phyloP scores from a whole-genome alignment of 2,797 vertebrate genomes.

The Oreortyx pictus region DNA sequence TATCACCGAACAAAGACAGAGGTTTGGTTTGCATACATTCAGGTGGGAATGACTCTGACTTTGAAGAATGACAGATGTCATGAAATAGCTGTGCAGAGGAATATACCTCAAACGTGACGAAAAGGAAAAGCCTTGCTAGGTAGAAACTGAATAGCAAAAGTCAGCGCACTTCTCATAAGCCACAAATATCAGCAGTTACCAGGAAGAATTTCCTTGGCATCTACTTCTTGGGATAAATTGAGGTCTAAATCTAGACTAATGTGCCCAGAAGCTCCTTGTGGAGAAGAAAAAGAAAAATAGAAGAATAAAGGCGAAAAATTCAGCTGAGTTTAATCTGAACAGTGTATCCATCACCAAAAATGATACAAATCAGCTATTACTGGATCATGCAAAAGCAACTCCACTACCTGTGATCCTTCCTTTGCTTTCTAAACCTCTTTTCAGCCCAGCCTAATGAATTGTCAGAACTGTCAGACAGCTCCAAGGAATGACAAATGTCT shows the following conservation, averaged over 20 bases:
- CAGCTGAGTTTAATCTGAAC: constrained; percentile 78
- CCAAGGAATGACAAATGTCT: constrained; percentile 88
- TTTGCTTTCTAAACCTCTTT: constrained; percentile 83
- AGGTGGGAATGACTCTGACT: constrained; percentile 10
- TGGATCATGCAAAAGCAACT: constrained; percentile 81
- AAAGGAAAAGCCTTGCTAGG: background rate
- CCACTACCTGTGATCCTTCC: constrained; percentile 79
- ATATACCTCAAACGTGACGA: background rate
- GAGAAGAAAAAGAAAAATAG: constrained; percentile 3
- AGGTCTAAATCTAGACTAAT: constrained; percentile 8
- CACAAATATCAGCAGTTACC: background rate
- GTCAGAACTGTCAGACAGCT: constrained; percentile 87
- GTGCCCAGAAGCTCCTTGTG: background rate
- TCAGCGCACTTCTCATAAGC: background rate
- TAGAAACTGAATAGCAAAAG: background rate
- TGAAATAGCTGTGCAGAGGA: background rate
- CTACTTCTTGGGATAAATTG: constrained; percentile 23
- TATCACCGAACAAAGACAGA: background rate
- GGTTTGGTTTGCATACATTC: constrained; percentile 50
- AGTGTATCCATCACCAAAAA: constrained; percentile 82
- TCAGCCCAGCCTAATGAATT: constrained; percentile 86
- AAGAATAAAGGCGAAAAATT: constrained; percentile 26
- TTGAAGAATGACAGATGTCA: constrained; percentile 31
- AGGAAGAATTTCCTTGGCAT: constrained; percentile 10
- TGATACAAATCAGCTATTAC: constrained; percentile 85